Conservation (phyloP, 2,888 invertebrate species). For the Leucophenga maculata region DNA sequence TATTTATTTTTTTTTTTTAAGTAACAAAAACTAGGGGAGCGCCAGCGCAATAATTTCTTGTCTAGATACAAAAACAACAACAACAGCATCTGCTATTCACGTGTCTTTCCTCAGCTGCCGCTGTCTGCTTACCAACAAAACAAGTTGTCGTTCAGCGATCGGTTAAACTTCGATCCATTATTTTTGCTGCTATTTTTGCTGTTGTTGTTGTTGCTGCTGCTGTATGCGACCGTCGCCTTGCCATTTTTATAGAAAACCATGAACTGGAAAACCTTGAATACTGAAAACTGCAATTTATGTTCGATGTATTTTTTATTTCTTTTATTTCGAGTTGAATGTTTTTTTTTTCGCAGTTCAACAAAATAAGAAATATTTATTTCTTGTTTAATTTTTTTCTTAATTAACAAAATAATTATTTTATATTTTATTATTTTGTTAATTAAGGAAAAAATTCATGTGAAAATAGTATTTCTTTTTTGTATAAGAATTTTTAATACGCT, state of each 20-base stretch:
- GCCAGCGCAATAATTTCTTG: constrained; percentile 21
- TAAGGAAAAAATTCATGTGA: too few relatives aligned
- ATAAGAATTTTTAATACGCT: too few relatives aligned
- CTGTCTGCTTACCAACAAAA: constrained; percentile 33
- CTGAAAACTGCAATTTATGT: constrained; percentile 57
- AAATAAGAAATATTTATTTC: too few relatives aligned
- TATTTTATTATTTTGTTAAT: too few relatives aligned
- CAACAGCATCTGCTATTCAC: constrained; percentile 24
- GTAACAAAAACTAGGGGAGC: constrained; percentile 40
- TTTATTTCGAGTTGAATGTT: constrained; percentile 4
- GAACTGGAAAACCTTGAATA: constrained; percentile 72
- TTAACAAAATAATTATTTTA: too few relatives aligned
- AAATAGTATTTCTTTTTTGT: too few relatives aligned
- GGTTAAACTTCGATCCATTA: constrained; percentile 48
- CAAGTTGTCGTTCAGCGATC: constrained; percentile 46
- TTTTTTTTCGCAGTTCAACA: constrained; percentile 24
- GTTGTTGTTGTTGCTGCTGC: constrained; percentile 6
- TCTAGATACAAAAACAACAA: constrained; percentile 26
- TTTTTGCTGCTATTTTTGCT: constrained; percentile 29
- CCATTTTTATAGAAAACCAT: constrained; percentile 56
- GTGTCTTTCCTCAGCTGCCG: constrained; percentile 1
- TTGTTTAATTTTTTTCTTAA: too few relatives aligned
- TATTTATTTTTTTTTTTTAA: background rate
- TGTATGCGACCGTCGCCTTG: constrained; percentile 48
- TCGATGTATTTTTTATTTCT: constrained; percentile 50